Evolutionary conservation across 2,797 vertebrate species (phyloP).

Genomic region (Syngnathus acus): DNA sequence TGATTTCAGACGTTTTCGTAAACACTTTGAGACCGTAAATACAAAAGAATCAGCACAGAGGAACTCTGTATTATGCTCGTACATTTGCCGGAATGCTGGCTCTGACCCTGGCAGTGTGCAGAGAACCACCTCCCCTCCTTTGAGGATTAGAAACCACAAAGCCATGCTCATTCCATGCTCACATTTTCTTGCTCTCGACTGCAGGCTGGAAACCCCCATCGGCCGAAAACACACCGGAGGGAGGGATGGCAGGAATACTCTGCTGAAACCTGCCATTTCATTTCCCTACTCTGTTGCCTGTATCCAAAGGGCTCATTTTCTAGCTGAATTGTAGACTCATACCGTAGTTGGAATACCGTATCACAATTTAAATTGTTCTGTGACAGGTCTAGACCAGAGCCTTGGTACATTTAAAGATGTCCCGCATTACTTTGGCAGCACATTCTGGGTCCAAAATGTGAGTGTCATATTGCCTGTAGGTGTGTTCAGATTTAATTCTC

Average conservation of each 20-base stretch:
- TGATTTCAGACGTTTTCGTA: neutral
- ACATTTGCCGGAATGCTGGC: constrained; percentile 11
- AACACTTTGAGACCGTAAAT: constrained; percentile 12
- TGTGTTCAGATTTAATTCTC: too few relatives aligned
- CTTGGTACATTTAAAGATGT: constrained; percentile 12
- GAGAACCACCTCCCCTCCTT: constrained; percentile 23
- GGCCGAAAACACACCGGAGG: constrained; percentile 15
- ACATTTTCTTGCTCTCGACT: constrained; percentile 33
- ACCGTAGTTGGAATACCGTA: neutral
- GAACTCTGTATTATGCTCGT: neutral
- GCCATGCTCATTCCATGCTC: constrained; percentile 46
- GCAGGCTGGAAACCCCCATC: constrained; percentile 44
- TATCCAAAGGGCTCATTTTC: neutral
- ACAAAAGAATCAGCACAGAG: constrained; percentile 6
- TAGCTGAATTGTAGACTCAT: neutral
- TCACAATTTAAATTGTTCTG: neutral
- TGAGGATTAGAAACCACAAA: constrained; percentile 58
- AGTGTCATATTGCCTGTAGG: neutral
- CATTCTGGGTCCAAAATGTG: constrained; percentile 1
- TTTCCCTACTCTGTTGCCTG: neutral
- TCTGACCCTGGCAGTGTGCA: constrained; percentile 17
- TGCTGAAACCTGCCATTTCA: neutral
- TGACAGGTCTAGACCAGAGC: neutral
- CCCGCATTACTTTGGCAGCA: constrained; percentile 4
- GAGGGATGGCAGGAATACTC: constrained; percentile 5